Evolutionary conservation across 2,797 vertebrate species (phyloP).

Genomic region (Kryptopterus vitreolus): DNA sequence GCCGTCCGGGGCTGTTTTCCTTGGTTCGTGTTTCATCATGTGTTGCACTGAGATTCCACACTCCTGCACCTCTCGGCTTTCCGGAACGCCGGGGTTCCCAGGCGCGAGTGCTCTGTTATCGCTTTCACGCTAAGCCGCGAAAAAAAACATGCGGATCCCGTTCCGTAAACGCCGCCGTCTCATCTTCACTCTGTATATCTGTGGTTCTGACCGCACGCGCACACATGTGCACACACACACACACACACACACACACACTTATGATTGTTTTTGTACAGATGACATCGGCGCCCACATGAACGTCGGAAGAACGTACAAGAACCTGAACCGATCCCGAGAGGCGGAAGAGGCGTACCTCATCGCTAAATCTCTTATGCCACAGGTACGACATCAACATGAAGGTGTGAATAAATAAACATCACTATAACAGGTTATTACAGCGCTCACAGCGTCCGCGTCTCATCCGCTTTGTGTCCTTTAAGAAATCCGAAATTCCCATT

Average conservation of each 20-base stretch:
- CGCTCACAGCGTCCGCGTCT: too few relatives aligned
- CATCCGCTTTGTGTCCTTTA: too few relatives aligned
- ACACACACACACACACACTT: too few relatives aligned
- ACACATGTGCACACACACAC: too few relatives aligned
- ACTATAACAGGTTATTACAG: too few relatives aligned
- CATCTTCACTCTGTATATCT: too few relatives aligned
- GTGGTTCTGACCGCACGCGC: too few relatives aligned
- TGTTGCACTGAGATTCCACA: conserved; percentile 62
- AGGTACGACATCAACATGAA: conserved; percentile 73
- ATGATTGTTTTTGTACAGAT: too few relatives aligned
- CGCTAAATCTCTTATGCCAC: conserved; percentile 97
- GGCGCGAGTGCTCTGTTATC: conserved; percentile 30
- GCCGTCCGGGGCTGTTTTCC: conserved; percentile 5
- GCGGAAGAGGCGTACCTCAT: conserved; percentile 94
- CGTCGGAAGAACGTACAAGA: conserved; percentile 98
- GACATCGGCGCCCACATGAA: conserved; percentile 99
- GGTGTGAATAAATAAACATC: too few relatives aligned
- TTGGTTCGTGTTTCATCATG: conserved; percentile 47
- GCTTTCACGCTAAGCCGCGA: not conserved
- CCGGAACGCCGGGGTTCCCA: conserved; percentile 28
- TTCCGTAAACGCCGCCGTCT: too few relatives aligned
- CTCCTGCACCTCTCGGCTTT: conserved; percentile 39
- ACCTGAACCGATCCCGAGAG: conserved; percentile 92
- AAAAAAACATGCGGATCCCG: not conserved
- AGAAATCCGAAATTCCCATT: too few relatives aligned